Conservation (phyloP, 2,888 invertebrate genomes). For the Ichneumoninae sp. region DNA sequence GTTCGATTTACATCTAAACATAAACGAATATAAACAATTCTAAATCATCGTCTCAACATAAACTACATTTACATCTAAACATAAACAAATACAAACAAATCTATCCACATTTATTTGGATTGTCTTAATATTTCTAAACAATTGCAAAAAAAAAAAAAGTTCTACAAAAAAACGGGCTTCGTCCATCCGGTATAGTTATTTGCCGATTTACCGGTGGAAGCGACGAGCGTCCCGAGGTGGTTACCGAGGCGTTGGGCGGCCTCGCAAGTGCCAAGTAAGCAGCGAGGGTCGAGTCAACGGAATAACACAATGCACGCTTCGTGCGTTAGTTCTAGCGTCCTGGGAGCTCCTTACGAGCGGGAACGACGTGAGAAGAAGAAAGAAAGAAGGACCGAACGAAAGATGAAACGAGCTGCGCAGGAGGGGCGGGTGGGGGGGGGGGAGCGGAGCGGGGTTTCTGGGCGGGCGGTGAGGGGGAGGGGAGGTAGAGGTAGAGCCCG, state of each 20-base stretch:
- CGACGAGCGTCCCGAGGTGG: not conserved
- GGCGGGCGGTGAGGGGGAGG: not conserved
- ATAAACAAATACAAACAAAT: no score
- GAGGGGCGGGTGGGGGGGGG: not conserved
- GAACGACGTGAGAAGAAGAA: conserved; percentile 46
- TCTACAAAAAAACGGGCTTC: not conserved
- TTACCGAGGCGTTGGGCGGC: conserved; percentile 1
- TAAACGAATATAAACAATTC: no score
- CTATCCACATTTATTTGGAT: no score
- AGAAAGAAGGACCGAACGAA: conserved; percentile 43
- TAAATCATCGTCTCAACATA: no score
- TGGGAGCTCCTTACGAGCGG: conserved; percentile 34
- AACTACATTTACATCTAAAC: no score
- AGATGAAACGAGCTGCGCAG: conserved; percentile 20
- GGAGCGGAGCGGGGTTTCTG: no score
- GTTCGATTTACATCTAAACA: no score
- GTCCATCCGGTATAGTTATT: not conserved
- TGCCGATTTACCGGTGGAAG: not conserved
- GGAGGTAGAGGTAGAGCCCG: conserved; percentile 45
- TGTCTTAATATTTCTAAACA: no score
- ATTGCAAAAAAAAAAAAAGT: no score
- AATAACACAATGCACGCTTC: conserved; percentile 44
- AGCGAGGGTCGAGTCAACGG: conserved; percentile 34
- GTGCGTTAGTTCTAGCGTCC: conserved; percentile 59
- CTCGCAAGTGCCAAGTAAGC: not conserved